A percentile compares a stretch with the other conserved stretches of the same genome.
Conservation (phyloP, 1,140 invertebrate species). For the Telenomus remus region DNA sequence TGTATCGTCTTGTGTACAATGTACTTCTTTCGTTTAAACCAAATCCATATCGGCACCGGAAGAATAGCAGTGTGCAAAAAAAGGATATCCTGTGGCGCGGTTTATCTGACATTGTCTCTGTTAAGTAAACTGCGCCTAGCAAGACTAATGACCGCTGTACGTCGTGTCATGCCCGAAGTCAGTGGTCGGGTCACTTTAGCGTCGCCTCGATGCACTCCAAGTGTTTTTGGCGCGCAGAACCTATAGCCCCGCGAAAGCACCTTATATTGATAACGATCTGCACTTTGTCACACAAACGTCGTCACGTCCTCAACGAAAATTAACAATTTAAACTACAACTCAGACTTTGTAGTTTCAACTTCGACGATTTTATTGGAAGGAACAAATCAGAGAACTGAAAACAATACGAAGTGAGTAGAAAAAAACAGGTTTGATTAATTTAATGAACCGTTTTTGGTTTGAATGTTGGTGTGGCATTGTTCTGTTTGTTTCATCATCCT, state of each 20-base stretch:
- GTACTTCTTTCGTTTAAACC: too few species aligned
- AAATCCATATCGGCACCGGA: slow-evolving; percentile 18
- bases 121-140: slow-evolving; percentile 64
- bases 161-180: slow-evolving; percentile 37
- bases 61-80: slow-evolving; percentile 41
- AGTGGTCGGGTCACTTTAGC: slow-evolving; percentile 43
- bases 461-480: too few species aligned
- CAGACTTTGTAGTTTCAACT: too few species aligned
- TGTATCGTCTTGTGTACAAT: too few species aligned
- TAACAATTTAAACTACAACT: too few species aligned
- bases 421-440: too few species aligned
- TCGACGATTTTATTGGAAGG: too few species aligned
- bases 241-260: slow-evolving; percentile 43
- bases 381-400: too few species aligned
- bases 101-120: slow-evolving; percentile 54
- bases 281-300: slow-evolving; percentile 48
- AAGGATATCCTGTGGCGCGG: slow-evolving; percentile 65
- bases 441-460: too few species aligned
- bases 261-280: slow-evolving; percentile 56
- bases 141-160: slow-evolving; percentile 64
- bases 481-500: too few species aligned
- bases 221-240: slow-evolving; percentile 65
- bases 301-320: slow-evolving; percentile 49
- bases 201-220: slow-evolving; percentile 68
- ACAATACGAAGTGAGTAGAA: too few species aligned